Evolutionary conservation across 2,888 invertebrate species (phyloP).

Genomic region (Mimas tiliae): DNA sequence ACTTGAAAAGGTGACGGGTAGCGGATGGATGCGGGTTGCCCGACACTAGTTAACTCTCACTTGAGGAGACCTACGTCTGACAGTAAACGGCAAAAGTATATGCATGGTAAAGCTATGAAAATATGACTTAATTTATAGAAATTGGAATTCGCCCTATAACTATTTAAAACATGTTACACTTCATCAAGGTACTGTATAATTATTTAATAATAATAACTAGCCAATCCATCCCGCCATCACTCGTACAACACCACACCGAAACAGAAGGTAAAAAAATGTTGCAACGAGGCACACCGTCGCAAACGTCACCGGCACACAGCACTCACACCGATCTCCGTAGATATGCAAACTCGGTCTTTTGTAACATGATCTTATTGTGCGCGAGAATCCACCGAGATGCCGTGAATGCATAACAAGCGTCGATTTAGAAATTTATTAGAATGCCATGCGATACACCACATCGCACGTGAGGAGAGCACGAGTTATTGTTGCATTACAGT

Average conservation of each 20-base stretch:
- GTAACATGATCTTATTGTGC: constrained; percentile 83
- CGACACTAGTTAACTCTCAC: too few relatives aligned
- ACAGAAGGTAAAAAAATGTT: constrained; percentile 54
- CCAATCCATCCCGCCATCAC: constrained; percentile 41
- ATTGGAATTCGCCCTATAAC: too few relatives aligned
- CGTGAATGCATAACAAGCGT: constrained; percentile 77
- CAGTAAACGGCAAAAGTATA: too few relatives aligned
- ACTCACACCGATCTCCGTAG: constrained; percentile 59
- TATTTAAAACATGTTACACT: not conserved
- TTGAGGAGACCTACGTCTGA: too few relatives aligned
- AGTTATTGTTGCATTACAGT: constrained; percentile 67
- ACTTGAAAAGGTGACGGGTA: too few relatives aligned
- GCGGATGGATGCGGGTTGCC: too few relatives aligned
- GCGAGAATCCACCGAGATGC: constrained; percentile 60
- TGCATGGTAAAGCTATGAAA: too few relatives aligned
- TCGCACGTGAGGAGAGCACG: constrained; percentile 48
- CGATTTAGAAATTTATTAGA: constrained; percentile 83
- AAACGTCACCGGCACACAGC: constrained; percentile 63
- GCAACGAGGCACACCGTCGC: constrained; percentile 45
- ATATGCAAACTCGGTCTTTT: constrained; percentile 78
- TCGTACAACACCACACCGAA: constrained; percentile 47
- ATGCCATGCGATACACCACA: constrained; percentile 68
- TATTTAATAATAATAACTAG: not conserved
- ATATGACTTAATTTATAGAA: too few relatives aligned
- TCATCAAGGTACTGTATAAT: not conserved